A percentile compares a stretch with the other conserved stretches of the same genome.
These are phyloP conservation scores for Hippopotamyrus pictus DNA, from an alignment of 2,797 vertebrate genomes.

Conservation along the genomic window DNA sequence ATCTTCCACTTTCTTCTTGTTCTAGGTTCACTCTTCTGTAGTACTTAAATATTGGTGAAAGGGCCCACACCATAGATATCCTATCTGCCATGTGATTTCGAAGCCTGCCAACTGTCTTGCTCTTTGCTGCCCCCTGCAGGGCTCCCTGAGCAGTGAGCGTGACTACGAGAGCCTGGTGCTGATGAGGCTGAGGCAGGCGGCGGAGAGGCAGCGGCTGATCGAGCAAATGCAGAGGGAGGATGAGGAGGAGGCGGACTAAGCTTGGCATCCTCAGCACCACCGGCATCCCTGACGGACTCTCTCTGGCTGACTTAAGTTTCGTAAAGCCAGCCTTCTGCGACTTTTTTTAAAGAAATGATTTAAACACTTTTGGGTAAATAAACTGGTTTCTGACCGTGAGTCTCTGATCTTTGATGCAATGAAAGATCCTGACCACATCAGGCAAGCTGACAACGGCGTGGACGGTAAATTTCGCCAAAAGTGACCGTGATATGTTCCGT, in stretches of 20 bases:
- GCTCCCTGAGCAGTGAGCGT: constrained; percentile 68
- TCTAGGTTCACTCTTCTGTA: neutral
- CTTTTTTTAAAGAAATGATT: constrained; percentile 26
- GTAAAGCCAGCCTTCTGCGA: constrained; percentile 31
- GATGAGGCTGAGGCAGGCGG: constrained; percentile 93
- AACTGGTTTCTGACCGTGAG: constrained; percentile 13
- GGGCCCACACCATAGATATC: neutral
- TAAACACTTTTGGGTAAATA: constrained; percentile 30
- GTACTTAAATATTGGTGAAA: neutral
- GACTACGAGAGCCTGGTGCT: constrained; percentile 94
- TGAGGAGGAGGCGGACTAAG: constrained; percentile 48
- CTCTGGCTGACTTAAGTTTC: constrained; percentile 35
- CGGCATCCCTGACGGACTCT: neutral
- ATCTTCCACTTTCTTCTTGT: neutral
- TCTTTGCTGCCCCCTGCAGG: constrained; percentile 51
- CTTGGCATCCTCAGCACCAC: constrained; percentile 27
- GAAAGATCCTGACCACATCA: neutral
- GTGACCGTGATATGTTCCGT: neutral
- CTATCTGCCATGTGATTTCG: neutral
- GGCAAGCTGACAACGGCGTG: neutral
- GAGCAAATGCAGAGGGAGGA: constrained; percentile 80
- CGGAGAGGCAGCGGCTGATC: constrained; percentile 85
- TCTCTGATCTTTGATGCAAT: constrained; percentile 15
- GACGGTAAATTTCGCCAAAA: neutral
- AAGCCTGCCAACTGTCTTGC: constrained; percentile 10